A percentile compares a stretch with the other conserved stretches of the same genome.
Evolutionary conservation across 2,888 invertebrate species (phyloP).

Genomic region (Chaitophorus viminalis): DNA sequence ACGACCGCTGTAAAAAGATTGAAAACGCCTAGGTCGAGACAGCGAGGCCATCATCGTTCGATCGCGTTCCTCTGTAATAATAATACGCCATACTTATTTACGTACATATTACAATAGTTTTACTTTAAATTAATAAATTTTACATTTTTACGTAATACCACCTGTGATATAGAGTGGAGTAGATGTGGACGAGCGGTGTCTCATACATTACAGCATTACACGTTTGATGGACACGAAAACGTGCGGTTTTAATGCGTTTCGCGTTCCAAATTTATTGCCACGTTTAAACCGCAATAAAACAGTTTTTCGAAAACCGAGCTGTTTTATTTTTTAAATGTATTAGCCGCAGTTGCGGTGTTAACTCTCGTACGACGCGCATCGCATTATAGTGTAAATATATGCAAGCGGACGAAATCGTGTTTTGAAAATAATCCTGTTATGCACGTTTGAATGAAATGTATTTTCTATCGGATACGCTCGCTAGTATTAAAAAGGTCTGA

Average conservation of each 20-base stretch:
- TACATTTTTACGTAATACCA: too few species aligned
- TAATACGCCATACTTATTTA: too few species aligned
- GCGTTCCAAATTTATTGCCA: neutral
- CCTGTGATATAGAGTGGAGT: too few species aligned
- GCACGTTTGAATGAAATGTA: neutral
- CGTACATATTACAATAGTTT: too few species aligned
- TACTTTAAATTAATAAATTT: neutral
- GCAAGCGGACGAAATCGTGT: neutral
- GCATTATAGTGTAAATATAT: neutral
- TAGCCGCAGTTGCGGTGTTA: neutral
- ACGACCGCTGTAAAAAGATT: neutral
- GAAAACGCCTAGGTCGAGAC: neutral
- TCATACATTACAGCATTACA: too few species aligned
- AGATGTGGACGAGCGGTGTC: too few species aligned
- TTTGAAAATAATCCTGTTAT: conserved; percentile 19
- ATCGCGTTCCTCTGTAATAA: neutral
- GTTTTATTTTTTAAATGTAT: neutral
- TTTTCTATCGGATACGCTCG: neutral
- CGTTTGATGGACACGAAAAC: neutral
- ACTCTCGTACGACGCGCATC: neutral
- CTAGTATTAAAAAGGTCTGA: conserved; percentile 2
- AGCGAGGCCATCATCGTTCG: neutral
- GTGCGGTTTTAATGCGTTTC: neutral
- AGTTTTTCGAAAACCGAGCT: neutral
- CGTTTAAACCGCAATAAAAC: neutral